A percentile compares a stretch with the other conserved stretches of the same genome.
phyloP scores from a whole-genome alignment of 2,797 vertebrate species.

The Esox masquinongy region DNA sequence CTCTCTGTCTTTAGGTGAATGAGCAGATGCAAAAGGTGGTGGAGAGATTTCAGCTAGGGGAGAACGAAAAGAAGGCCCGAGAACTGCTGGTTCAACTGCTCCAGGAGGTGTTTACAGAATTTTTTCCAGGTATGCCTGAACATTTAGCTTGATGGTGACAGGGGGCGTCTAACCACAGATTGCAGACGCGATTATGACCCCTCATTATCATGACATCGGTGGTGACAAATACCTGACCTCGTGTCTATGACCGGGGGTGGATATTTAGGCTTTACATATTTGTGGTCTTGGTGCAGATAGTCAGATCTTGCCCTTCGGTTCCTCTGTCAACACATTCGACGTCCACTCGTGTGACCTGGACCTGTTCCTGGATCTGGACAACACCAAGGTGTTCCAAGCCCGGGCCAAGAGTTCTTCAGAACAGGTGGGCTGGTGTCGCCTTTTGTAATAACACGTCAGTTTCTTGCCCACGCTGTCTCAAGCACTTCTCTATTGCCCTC shows the following conservation, averaged over 20 bases:
- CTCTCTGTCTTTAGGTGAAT: conserved; percentile 70
- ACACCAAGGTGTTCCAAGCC: conserved; percentile 80
- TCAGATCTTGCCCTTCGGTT: conserved; percentile 84
- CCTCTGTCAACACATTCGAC: conserved; percentile 88
- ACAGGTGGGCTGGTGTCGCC: conserved; percentile 49
- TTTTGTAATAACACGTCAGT: background rate
- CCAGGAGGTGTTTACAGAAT: conserved; percentile 88
- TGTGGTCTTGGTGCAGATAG: conserved; percentile 73
- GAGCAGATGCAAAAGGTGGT: conserved; percentile 83
- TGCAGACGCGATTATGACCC: background rate
- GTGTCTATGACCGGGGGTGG: background rate
- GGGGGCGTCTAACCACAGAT: background rate
- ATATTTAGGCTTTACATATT: background rate
- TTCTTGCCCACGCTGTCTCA: background rate
- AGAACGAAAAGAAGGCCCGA: conserved; percentile 80
- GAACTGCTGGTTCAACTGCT: conserved; percentile 83
- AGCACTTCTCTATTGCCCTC: background rate
- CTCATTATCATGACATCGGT: background rate
- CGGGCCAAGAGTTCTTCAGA: conserved; percentile 61
- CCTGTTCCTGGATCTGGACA: conserved; percentile 87
- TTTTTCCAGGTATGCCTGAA: conserved; percentile 83
- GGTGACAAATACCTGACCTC: background rate
- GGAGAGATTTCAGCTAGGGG: conserved; percentile 80
- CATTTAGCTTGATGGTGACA: background rate
- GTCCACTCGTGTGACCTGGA: conserved; percentile 89